Base-by-base conservation (phyloP, 2,888 invertebrate genomes). In the Sericinus montela region DNA sequence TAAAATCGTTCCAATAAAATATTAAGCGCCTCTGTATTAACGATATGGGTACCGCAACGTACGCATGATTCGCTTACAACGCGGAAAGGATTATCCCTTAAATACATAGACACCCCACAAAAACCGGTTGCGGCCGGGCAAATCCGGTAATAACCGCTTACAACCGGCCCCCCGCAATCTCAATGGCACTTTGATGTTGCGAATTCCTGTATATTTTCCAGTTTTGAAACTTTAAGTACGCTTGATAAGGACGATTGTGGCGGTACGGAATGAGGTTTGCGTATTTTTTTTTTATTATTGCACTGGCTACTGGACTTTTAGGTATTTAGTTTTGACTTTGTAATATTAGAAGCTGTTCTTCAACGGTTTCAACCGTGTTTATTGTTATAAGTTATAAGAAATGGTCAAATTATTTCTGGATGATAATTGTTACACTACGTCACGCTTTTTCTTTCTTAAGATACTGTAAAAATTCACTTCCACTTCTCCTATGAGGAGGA, bases 71-170 rank as follows among this genome's bases (percentile, higher is more conserved):
- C 45, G 16, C 23, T 14, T 36, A n/a, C 19, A 40, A 38, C 28
- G 25, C 23, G 37, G 42, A 34, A 42, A 38, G 35, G 46, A 43
- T 51, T 32, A 48, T 48, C 51, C 45, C 45, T 35, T 48, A 51
- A 48, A 49, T 37, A 36, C 43, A 44, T 47, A 41, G 52, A 28
- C 48, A 54, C 56, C 53, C 46, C 47, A 50, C 32, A 50, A 15
- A n/a, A 57, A 65, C 65, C 58, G 57, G 60, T 53, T 60, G 69
- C 65, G 72, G 75, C 64, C 63, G 59, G 60, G 45, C 54, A 52
- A 57, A 71, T 65, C 70, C 65, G 68, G 73, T 68, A 65, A 69
- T 72, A 73, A 72, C 69, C 62, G 58, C 65, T 60, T 51, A 54
- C 51, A 57, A 56, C 65, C 66, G 54, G 51, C 34, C 48, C 56